phyloP scores from a whole-genome alignment of 2,888 invertebrate species.

The Aricia artaxerxes region DNA sequence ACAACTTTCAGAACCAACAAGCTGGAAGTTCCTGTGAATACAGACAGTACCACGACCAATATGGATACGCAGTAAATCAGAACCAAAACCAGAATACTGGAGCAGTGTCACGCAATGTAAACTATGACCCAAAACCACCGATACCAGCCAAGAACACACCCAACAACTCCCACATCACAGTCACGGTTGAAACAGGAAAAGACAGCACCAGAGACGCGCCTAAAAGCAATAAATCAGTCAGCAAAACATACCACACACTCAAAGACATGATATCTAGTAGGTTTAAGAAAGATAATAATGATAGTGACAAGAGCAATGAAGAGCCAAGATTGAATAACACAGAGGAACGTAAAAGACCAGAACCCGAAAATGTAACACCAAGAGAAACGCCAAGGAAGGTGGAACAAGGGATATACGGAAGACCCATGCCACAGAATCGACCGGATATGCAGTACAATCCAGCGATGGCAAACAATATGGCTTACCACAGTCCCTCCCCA shows the following conservation, averaged over 20 bases:
- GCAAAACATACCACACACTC: constrained; percentile 89
- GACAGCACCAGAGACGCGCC: constrained; percentile 79
- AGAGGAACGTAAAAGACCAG: constrained; percentile 77
- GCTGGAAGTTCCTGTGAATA: constrained; percentile 74
- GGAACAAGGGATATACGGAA: constrained; percentile 82
- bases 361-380: constrained; percentile 68
- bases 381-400: constrained; percentile 73
- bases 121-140: constrained; percentile 72
- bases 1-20: constrained; percentile 71
- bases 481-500: constrained; percentile 70
- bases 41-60: constrained; percentile 77
- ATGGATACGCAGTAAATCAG: constrained; percentile 73
- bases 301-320: constrained; percentile 76
- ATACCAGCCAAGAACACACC: constrained; percentile 75
- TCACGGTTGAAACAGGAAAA: constrained; percentile 82
- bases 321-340: constrained; percentile 82
- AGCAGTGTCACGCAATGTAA: constrained; percentile 61
- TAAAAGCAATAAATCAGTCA: constrained; percentile 83
- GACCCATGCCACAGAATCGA: constrained; percentile 77
- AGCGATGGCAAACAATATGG: constrained; percentile 67
- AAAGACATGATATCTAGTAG: constrained; percentile 91
- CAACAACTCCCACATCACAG: constrained; percentile 76
- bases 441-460: constrained; percentile 73
- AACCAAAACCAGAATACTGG: constrained; percentile 58
- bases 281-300: constrained; percentile 83